phyloP scores from a whole-genome alignment of 2,888 invertebrate genomes.

The Venusia cambrica region DNA sequence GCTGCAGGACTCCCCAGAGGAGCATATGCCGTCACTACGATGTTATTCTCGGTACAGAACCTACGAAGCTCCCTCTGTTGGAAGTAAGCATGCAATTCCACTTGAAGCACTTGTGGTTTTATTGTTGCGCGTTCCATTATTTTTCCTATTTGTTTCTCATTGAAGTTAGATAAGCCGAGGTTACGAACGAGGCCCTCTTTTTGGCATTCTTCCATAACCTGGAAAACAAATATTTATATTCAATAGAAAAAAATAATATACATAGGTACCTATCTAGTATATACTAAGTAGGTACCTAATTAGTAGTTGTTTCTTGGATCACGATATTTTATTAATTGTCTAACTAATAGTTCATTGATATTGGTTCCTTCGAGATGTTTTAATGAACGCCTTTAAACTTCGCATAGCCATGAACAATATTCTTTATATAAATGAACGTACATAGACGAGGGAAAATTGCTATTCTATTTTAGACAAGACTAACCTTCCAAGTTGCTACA shows the following conservation, averaged over 20 bases:
- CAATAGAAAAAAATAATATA: too few relatives aligned
- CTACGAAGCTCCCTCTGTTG: conserved; percentile 85
- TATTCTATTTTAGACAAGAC: background rate
- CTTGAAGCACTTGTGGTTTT: conserved; percentile 86
- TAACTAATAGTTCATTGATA: too few relatives aligned
- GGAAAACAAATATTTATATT: too few relatives aligned
- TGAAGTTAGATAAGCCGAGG: conserved; percentile 92
- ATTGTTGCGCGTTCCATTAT: conserved; percentile 82
- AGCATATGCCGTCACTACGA: conserved; percentile 86
- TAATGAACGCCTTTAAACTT: conserved; percentile 1
- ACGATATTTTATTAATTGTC: too few relatives aligned
- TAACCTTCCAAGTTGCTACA: conserved; percentile 86
- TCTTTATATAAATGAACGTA: too few relatives aligned
- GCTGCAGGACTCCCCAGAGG: conserved; percentile 88
- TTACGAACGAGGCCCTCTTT: conserved; percentile 83
- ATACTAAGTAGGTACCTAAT: too few relatives aligned
- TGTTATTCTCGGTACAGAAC: conserved; percentile 82
- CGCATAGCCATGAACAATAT: too few relatives aligned
- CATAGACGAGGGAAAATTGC: too few relatives aligned
- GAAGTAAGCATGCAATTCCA: conserved; percentile 89
- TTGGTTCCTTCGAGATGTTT: too few relatives aligned
- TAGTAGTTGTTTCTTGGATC: too few relatives aligned
- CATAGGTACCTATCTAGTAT: too few relatives aligned
- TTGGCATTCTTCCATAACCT: conserved; percentile 88
- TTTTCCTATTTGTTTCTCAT: conserved; percentile 83